Evolutionary conservation across 2,113 vertebrate species (phyloP).

Genomic region (Seriola quinqueradiata): DNA sequence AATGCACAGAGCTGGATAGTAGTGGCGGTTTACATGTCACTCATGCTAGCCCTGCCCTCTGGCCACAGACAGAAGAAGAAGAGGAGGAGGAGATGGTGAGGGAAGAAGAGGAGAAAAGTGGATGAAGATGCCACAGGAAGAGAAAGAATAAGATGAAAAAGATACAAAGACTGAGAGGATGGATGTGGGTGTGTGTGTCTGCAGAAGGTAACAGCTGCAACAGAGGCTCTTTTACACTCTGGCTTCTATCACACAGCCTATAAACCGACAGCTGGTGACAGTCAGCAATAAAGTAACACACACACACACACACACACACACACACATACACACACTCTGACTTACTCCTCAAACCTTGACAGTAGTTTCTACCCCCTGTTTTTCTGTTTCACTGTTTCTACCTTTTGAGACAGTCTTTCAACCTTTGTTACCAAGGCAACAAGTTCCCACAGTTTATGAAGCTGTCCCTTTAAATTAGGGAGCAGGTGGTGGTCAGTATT

Average conservation of each 20-base stretch:
- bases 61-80: not conserved
- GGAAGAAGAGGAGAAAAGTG: not conserved
- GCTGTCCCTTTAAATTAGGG: constrained; percentile 45
- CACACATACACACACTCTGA: constrained; percentile 13
- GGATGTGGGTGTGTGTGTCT: constrained; percentile 29
- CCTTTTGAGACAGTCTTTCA: not conserved
- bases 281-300: constrained; percentile 23
- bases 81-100: too few relatives aligned
- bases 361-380: not conserved
- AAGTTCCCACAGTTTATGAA: constrained; percentile 27
- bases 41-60: constrained; percentile 14
- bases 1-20: constrained; percentile 5
- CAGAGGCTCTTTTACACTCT: constrained; percentile 50
- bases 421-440: constrained; percentile 65
- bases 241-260: constrained; percentile 60
- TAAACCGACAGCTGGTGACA: constrained; percentile 52
- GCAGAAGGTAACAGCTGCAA: constrained; percentile 40
- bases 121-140: constrained; percentile 2
- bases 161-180: not conserved
- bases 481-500: constrained; percentile 39
- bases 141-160: constrained; percentile 2
- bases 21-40: constrained; percentile 13
- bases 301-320: constrained; percentile 27
- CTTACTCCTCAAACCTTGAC: not conserved
- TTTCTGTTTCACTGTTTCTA: not conserved